Conservation (phyloP, 2,113 vertebrate genomes). For the Melanostigma gelatinosum region DNA sequence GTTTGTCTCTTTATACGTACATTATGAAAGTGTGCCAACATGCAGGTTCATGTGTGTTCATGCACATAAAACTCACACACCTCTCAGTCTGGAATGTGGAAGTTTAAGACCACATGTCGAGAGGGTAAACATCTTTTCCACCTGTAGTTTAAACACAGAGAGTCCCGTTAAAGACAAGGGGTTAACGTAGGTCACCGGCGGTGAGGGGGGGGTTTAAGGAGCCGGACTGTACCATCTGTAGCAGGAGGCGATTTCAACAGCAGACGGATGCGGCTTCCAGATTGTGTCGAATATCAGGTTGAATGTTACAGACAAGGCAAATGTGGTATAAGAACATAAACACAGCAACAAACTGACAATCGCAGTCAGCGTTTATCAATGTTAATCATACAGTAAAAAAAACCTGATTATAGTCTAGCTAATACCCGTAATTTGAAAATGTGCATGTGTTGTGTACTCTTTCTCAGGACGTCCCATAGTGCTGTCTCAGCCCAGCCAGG, state of each 20-base stretch:
- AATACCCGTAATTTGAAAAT: constrained; percentile 44
- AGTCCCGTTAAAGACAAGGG: constrained; percentile 42
- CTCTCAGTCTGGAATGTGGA: constrained; percentile 55
- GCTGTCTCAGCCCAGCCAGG: constrained; percentile 84
- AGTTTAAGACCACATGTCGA: constrained; percentile 57
- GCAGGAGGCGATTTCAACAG: constrained; percentile 10
- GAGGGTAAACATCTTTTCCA: constrained; percentile 64
- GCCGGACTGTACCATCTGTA: constrained; percentile 34
- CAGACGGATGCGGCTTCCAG: not conserved
- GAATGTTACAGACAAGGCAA: not conserved
- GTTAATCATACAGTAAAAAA: constrained; percentile 40
- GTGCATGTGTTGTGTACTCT: constrained; percentile 30
- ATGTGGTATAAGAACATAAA: constrained; percentile 7
- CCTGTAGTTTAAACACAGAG: constrained; percentile 60
- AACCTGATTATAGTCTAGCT: constrained; percentile 35
- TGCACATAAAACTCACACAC: constrained; percentile 40
- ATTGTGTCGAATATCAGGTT: not conserved
- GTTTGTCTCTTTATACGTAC: constrained; percentile 23
- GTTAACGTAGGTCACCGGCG: constrained; percentile 55
- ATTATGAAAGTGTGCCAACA: constrained; percentile 23
- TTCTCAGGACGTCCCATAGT: constrained; percentile 84
- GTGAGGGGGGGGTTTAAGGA: not conserved
- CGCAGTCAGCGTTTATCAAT: constrained; percentile 9
- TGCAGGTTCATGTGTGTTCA: constrained; percentile 45
- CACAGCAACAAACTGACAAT: constrained; percentile 11